phyloP scores from a whole-genome alignment of 2,888 invertebrate species.

The Embidobia sp. region DNA sequence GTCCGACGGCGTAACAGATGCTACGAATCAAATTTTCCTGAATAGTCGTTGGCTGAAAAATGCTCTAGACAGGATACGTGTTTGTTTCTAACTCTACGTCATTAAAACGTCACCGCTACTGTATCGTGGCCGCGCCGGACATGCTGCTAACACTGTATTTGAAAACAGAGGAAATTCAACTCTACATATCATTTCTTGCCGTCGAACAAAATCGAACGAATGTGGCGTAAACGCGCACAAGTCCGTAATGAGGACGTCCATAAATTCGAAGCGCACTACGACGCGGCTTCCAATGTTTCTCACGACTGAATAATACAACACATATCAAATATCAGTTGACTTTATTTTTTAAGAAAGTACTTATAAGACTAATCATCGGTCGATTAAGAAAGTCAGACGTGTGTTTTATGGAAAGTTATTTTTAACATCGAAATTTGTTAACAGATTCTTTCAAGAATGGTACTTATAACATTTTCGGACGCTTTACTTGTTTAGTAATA shows the following conservation, averaged over 20 bases:
- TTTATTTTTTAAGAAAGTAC: slow-evolving; percentile 66
- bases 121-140: slow-evolving; percentile 25
- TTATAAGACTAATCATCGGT: slow-evolving; percentile 48
- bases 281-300: slow-evolving; percentile 69
- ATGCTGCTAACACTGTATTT: slow-evolving; percentile 1
- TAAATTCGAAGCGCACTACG: slow-evolving; percentile 47
- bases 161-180: neutral
- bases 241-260: slow-evolving; percentile 35
- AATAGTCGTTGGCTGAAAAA: slow-evolving; percentile 52
- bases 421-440: too few relatives aligned
- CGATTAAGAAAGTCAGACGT: slow-evolving; percentile 15
- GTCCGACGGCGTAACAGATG: slow-evolving; percentile 28
- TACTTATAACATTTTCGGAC: too few relatives aligned
- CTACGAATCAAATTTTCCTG: slow-evolving; percentile 62
- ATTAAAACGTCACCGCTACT: slow-evolving; percentile 31
- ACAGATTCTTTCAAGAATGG: too few relatives aligned
- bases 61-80: slow-evolving; percentile 49
- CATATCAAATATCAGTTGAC: slow-evolving; percentile 73
- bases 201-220: slow-evolving; percentile 29
- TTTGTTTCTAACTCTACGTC: slow-evolving; percentile 42
- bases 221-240: slow-evolving; percentile 51
- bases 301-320: slow-evolving; percentile 76
- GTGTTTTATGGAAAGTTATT: slow-evolving; percentile 20
- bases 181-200: slow-evolving; percentile 35
- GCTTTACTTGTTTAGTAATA: too few relatives aligned